Evolutionary conservation across 2,113 vertebrate genomes (phyloP).

Genomic region (Thamnophis sirtalis): DNA sequence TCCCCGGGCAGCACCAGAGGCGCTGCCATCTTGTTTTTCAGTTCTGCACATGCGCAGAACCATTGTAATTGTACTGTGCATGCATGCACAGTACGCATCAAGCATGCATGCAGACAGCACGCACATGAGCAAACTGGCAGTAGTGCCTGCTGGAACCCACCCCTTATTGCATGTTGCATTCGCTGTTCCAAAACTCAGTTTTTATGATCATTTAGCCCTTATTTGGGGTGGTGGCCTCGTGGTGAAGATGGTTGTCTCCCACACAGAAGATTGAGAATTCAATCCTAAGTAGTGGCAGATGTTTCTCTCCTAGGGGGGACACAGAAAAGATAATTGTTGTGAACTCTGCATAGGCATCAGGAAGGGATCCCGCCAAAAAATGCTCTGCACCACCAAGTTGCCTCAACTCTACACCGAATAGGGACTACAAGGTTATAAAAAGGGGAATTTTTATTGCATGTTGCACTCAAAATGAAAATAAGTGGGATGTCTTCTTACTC

Average conservation of each 20-base stretch:
- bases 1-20: too few species aligned
- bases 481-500: not conserved
- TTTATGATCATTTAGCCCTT: not conserved
- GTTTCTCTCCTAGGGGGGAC: not conserved
- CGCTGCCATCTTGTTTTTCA: too few species aligned
- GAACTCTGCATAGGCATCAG: not conserved
- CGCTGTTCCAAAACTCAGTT: not conserved
- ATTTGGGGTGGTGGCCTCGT: not conserved
- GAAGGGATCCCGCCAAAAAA: not conserved
- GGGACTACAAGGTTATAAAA: not conserved
- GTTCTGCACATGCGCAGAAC: too few species aligned
- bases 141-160: too few species aligned
- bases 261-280: not conserved
- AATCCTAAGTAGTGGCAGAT: not conserved
- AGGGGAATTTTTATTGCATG: not conserved
- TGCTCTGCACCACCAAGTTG: not conserved
- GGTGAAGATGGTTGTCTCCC: not conserved
- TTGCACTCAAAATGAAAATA: not conserved
- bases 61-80: too few species aligned
- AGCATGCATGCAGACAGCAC: too few species aligned
- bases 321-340: not conserved
- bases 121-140: too few species aligned
- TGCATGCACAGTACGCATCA: too few species aligned
- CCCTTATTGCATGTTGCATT: not conserved
- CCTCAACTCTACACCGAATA: not conserved